phyloP scores from a whole-genome alignment of 37 sponge, comb jelly and placozoan genomes.

The Amphimedon queenslandica region DNA sequence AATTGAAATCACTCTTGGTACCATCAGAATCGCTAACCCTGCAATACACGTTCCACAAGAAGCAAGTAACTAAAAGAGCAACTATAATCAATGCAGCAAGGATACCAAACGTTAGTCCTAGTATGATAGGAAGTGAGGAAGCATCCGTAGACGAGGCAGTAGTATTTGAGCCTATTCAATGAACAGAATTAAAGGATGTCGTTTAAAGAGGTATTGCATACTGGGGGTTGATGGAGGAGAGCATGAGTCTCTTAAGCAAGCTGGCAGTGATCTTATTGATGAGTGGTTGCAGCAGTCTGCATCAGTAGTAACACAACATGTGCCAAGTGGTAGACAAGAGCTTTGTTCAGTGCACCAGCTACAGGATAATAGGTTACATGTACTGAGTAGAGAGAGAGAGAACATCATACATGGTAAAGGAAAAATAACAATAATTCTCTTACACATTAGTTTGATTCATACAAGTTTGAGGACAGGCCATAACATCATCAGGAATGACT shows the following conservation, averaged over 20 bases:
- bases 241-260: not conserved
- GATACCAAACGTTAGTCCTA: conserved; percentile 19
- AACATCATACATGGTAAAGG: too few relatives aligned
- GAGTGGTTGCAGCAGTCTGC: not conserved
- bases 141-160: too few relatives aligned
- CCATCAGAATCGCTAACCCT: conserved; percentile 11
- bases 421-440: too few relatives aligned
- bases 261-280: not conserved
- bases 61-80: conserved; percentile 13
- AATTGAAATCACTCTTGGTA: conserved; percentile 12
- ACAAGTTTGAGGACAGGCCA: too few relatives aligned
- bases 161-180: too few relatives aligned
- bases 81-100: conserved; percentile 21
- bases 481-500: too few relatives aligned
- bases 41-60: conserved; percentile 36
- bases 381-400: too few relatives aligned
- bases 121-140: conserved; percentile 25
- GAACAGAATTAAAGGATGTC: too few relatives aligned
- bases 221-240: not conserved
- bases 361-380: too few relatives aligned
- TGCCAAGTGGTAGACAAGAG: not conserved
- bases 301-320: not conserved
- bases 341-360: not conserved
- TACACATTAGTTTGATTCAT: too few relatives aligned
- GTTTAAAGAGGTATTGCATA: too few relatives aligned